Evolutionary conservation across 2,888 invertebrate species (phyloP).

Genomic region (Amorpha juglandis): DNA sequence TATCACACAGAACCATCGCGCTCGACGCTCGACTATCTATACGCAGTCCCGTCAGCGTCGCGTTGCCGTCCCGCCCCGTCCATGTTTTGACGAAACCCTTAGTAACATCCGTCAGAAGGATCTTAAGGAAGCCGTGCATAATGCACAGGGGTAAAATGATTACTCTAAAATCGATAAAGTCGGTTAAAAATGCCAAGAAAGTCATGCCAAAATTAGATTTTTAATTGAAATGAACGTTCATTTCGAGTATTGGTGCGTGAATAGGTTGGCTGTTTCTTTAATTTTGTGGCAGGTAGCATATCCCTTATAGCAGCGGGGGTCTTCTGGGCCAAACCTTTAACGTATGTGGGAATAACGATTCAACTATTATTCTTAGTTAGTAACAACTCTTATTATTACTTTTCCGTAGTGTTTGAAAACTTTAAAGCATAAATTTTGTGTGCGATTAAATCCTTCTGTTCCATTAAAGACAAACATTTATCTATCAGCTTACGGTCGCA

Average conservation of each 20-base stretch:
- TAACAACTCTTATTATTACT: not conserved
- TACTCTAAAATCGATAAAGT: too few species aligned
- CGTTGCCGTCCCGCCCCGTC: too few species aligned
- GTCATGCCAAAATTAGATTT: conserved; percentile 63
- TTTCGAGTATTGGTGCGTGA: conserved; percentile 70
- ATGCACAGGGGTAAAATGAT: not conserved
- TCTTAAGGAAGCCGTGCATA: not conserved
- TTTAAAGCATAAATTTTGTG: not conserved
- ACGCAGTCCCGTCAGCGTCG: too few species aligned
- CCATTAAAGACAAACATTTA: conserved; percentile 3
- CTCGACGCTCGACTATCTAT: too few species aligned
- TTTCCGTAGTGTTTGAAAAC: not conserved
- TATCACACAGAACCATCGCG: too few species aligned
- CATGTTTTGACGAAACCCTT: too few species aligned
- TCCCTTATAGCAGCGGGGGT: conserved; percentile 73
- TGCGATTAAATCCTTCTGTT: conserved; percentile 6
- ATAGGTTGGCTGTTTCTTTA: conserved; percentile 74
- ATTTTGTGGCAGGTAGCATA: conserved; percentile 72
- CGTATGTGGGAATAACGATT: conserved; percentile 54
- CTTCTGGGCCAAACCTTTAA: conserved; percentile 60
- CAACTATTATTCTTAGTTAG: conserved; percentile 11
- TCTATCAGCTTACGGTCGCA: not conserved
- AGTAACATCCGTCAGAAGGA: not conserved
- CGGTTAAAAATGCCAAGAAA: not conserved
- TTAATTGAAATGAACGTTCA: conserved; percentile 71